Conservation (phyloP, 2,113 vertebrate genomes). For the Willisornis vidua region DNA sequence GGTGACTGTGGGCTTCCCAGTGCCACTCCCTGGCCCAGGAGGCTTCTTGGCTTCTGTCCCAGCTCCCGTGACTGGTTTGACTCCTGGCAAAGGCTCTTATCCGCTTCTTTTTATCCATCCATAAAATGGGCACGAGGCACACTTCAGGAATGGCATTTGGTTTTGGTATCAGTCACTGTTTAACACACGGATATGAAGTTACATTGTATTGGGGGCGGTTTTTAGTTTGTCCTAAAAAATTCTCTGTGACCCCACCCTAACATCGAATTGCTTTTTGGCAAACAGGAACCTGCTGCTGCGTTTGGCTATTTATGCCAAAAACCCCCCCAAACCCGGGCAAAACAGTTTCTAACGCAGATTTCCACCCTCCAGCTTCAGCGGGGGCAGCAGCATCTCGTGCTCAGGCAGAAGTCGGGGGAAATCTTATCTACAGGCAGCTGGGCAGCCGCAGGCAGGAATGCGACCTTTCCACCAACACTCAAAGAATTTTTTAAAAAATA, state of each 20-base stretch:
- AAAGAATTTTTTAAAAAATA: background rate
- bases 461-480: background rate
- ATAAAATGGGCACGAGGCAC: background rate
- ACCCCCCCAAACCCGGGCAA: background rate
- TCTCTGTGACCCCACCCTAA: too few relatives aligned
- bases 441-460: background rate
- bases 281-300: background rate
- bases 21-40: background rate
- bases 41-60: slow-evolving; percentile 1
- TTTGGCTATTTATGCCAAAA: background rate
- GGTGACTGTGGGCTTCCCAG: background rate
- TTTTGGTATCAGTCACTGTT: background rate
- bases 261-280: background rate
- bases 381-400: background rate
- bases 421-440: background rate
- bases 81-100: background rate
- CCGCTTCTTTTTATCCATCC: background rate
- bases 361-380: background rate
- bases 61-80: background rate
- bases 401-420: background rate
- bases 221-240: background rate
- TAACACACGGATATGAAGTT: fast-evolving
- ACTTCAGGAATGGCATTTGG: background rate
- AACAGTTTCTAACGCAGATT: background rate
- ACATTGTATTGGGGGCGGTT: fast-evolving